Base-by-base conservation (phyloP, 2,113 vertebrate genomes). In the Aplodontia rufa region DNA sequence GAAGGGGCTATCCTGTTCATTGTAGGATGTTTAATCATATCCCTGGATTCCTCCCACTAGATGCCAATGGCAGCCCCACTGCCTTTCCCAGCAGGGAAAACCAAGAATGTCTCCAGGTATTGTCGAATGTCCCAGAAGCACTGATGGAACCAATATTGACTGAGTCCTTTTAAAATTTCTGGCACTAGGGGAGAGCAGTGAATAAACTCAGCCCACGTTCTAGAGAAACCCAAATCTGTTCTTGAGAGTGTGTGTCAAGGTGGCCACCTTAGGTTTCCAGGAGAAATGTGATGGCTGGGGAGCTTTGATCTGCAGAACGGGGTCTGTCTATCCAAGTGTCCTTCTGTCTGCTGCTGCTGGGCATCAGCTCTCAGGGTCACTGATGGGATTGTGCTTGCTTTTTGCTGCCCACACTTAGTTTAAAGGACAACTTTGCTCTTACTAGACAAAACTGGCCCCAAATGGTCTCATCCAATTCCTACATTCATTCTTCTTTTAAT, bases 261-360 rank as follows among this genome's bases (percentile, higher is more conserved):
- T 35, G 42, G 37, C 0, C 26, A 3, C 24, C 19, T 47, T 55
- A 42, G 28, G 24, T 22, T 81, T 64, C 37, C 28, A 24, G 64
- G 35, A 55, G 40, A 19, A n/a, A n/a, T 10, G 1, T 35, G 10
- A 17, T 8, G 30, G 42, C 53, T 94, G 90, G 42, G 78, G 72
- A n/a, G 45, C n/a, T 6, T 26, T 51, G 3, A 37, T 51, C 32
- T 35, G 0, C 45, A 81, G 35, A 19, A 1, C 0, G 6, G 68
- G 68, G 32, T 66, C n/a, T 26, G 3, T 76, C 35, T 80, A 26
- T 11, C 64, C 7, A 2, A n/a, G 30, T 71, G 68, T 45, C 87
- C 26, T 10, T 55, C 32, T 47, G 8, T 32, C 1, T 20, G 45
- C 24, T 28, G 58, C 8, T 26, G 24, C 26, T 60, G 58, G 55